Conservation (phyloP, 92 coral and sea anemone genomes). For the Hydrozoanthus gracilis region DNA sequence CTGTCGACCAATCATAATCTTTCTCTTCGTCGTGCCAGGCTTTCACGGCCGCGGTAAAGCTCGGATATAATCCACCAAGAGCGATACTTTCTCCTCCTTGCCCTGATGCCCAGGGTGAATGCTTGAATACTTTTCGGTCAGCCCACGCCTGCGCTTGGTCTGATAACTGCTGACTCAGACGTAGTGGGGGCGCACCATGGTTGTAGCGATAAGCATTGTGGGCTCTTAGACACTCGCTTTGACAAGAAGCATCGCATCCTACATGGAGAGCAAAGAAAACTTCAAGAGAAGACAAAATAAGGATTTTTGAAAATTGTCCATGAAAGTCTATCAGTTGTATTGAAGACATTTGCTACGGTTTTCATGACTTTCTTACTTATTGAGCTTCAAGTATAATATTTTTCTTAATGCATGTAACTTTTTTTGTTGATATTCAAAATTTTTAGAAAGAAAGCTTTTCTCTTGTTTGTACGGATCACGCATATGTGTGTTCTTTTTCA, state of each 20-base stretch:
- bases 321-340: not conserved
- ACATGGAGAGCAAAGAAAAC: not conserved
- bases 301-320: no score
- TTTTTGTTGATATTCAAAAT: no score
- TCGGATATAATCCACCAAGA: conserved; percentile 82
- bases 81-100: conserved; percentile 90
- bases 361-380: no score
- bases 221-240: conserved; percentile 73
- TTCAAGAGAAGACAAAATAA: no score
- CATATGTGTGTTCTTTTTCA: no score
- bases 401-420: no score
- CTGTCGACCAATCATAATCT: conserved; percentile 88
- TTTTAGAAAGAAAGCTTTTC: no score
- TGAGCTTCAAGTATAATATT: no score
- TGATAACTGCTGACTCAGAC: conserved; percentile 75
- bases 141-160: conserved; percentile 90
- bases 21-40: conserved; percentile 96
- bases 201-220: conserved; percentile 80
- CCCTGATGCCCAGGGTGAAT: conserved; percentile 88
- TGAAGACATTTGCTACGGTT: no score
- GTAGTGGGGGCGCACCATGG: conserved; percentile 76
- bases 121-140: conserved; percentile 74
- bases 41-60: conserved; percentile 89
- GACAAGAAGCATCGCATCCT: conserved; percentile 82
- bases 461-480: no score